These are phyloP conservation scores for Timema cristinae DNA, from an alignment of 2,888 invertebrate species.

Conservation along the genomic window DNA sequence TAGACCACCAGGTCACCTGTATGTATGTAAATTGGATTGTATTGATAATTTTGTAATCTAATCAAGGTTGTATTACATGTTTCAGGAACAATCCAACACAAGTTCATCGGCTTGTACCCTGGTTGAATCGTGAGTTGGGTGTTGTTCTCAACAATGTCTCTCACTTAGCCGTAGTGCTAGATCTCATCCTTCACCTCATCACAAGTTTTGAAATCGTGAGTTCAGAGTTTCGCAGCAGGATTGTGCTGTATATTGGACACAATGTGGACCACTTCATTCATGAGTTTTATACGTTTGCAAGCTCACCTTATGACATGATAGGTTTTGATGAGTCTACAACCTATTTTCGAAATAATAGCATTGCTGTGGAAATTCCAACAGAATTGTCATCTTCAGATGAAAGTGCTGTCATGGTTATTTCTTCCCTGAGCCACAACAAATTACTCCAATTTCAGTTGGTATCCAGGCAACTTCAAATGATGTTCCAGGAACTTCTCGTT, in stretches of 20 bases:
- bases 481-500: no score
- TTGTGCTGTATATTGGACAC: constrained; percentile 64
- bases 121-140: constrained; percentile 82
- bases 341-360: constrained; percentile 14
- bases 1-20: no score
- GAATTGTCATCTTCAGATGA: not conserved
- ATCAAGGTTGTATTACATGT: no score
- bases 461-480: no score
- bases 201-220: constrained; percentile 63
- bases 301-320: constrained; percentile 80
- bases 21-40: no score
- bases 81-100: no score
- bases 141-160: constrained; percentile 65
- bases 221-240: constrained; percentile 63
- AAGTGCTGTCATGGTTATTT: constrained; percentile 20
- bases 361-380: not conserved
- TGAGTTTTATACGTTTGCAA: constrained; percentile 81
- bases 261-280: constrained; percentile 76
- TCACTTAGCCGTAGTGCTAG: constrained; percentile 62
- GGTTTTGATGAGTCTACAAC: constrained; percentile 45
- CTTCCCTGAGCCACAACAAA: not conserved
- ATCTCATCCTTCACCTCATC: constrained; percentile 66
- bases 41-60: no score
- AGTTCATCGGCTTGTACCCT: constrained; percentile 77
- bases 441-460: no score